Percentiles rank a stretch among this genome's conserved stretches.
Conservation (phyloP, 2,113 vertebrate species). For the Rhegmatorhina hoffmannsi region DNA sequence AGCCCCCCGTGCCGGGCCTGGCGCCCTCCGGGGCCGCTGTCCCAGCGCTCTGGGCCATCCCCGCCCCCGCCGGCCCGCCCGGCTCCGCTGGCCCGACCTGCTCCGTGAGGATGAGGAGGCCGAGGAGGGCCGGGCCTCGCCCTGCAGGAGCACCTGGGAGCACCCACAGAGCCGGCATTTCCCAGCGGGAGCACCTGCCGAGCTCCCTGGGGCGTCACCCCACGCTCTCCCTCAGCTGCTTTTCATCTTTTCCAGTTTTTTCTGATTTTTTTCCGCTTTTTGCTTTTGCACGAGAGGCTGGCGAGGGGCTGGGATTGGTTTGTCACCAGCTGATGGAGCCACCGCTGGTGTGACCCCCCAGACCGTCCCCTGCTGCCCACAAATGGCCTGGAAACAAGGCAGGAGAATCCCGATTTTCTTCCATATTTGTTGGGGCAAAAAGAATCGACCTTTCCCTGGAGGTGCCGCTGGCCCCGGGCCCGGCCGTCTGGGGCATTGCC, state of each 20-base stretch:
- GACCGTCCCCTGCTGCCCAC: not conserved
- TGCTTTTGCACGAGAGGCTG: not conserved
- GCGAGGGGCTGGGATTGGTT: not conserved
- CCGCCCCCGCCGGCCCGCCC: fast-evolving
- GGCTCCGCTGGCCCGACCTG: not conserved
- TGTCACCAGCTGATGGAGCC: not conserved
- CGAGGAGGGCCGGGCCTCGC: not conserved
- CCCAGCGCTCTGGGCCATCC: not conserved
- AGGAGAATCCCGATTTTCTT: not conserved
- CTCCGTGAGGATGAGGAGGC: not conserved
- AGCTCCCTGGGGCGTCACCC: conserved; percentile 62
- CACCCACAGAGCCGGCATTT: not conserved
- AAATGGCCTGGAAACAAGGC: conserved; percentile 43
- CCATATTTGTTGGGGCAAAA: not conserved
- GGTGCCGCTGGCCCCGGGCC: not conserved
- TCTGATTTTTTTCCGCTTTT: not conserved
- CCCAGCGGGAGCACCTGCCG: not conserved
- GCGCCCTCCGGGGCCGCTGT: fast-evolving
- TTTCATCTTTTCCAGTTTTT: not conserved
- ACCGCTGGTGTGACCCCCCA: not conserved
- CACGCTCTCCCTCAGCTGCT: conserved; percentile 59
- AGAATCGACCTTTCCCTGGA: not conserved
- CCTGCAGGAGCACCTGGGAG: not conserved
- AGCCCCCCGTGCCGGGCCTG: fast-evolving
- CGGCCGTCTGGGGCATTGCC: conserved; percentile 52